Base-by-base conservation (phyloP, 2,888 invertebrate species). In the Macaria liturata region DNA sequence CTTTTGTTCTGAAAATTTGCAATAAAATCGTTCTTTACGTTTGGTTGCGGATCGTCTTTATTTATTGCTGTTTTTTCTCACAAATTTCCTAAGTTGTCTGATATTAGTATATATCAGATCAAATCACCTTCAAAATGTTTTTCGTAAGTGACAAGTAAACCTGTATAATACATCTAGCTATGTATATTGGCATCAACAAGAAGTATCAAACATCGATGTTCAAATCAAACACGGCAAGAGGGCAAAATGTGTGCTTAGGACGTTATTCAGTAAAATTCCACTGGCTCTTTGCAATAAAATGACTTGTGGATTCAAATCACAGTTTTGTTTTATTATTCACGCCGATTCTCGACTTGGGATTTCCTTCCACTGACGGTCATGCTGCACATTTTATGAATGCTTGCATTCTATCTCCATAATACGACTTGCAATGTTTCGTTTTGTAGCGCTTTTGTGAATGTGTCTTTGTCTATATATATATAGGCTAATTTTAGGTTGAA, bases 261-360 rank as follows among this genome's bases (percentile, higher is more conserved):
- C 59, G 43, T 47, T 47, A 46, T 56, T 61, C 62, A 53, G 71
- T 69, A 70, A 65, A 68, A 67, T 71, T 67, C 70, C 67, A 65
- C 57, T 60, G 59, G 49, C 50, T 61, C 53, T 62, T 51, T 57
- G 65, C 62, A 59, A 69, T 70, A 65, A 71, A 67, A 62, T 65
- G 62, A 66, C 65, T 67, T 67, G 65, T 59, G 54, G 62, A 70
- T 71, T 68, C 69, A 66, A 66, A 70, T 70, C 69, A 69, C 69
- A 69, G 54, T 60, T 62, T 59, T 55, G 53, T 69, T 67, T 69
- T 66, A 67, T 61, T 68, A 68, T 70, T 69, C 68, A 65, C 58
- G 61, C 58, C 59, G 61, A 64, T 64, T 58, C 56, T 61, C 47
- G 49, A 39, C 62, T 70, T 65, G 62, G 61, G 68, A 62, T 68